Percentiles rank a stretch among this genome's conserved stretches.
phyloP scores from a whole-genome alignment of 2,888 invertebrate species.

The Microplitis deprimator region DNA sequence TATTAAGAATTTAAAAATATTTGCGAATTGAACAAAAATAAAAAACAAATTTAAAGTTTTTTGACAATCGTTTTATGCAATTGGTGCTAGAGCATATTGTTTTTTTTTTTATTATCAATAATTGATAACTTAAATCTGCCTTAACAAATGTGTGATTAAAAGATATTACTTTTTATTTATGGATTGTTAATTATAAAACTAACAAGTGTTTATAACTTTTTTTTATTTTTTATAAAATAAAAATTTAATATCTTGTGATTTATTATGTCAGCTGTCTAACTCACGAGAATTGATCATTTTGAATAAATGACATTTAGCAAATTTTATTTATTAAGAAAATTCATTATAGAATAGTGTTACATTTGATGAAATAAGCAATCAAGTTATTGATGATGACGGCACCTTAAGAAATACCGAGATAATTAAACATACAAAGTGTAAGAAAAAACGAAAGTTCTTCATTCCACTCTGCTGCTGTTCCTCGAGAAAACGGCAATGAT shows the following conservation, averaged over 20 bases:
- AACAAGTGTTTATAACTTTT: conserved; percentile 37
- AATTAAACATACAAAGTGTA: conserved; percentile 53
- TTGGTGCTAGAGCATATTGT: background rate
- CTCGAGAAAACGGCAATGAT: conserved; percentile 56
- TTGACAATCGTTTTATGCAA: conserved; percentile 21
- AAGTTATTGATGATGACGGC: conserved; percentile 61
- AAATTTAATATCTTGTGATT: conserved; percentile 56
- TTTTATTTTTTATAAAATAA: background rate
- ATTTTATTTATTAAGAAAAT: conserved; percentile 58
- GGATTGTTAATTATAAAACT: conserved; percentile 34
- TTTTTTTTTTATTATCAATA: conserved; percentile 20
- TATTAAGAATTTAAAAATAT: conserved; percentile 5
- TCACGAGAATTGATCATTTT: background rate
- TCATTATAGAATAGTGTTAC: conserved; percentile 68
- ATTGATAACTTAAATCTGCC: background rate
- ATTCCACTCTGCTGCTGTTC: conserved; percentile 64
- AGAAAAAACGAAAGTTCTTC: conserved; percentile 58
- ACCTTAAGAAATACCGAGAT: conserved; percentile 58
- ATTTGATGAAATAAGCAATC: conserved; percentile 66
- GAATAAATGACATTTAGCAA: background rate
- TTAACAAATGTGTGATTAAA: conserved; percentile 2
- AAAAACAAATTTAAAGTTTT: conserved; percentile 9
- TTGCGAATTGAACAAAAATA: background rate
- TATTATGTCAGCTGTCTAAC: conserved; percentile 40
- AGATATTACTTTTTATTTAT: conserved; percentile 30